Base-by-base conservation (phyloP, 2,888 invertebrate species). In the Listrodromus nycthemerus region DNA sequence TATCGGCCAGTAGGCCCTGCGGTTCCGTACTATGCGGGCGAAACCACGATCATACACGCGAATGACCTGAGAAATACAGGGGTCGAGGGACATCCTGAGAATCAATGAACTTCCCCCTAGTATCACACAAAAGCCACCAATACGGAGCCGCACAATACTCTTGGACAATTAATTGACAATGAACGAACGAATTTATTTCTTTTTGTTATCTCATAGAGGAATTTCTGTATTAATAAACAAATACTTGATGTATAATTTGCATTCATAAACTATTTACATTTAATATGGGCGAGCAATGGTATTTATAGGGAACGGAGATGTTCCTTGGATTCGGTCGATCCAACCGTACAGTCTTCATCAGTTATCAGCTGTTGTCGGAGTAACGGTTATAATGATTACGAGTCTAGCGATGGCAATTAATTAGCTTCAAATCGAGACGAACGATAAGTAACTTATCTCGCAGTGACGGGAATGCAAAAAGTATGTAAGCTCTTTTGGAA, bases 401-500 rank as follows among this genome's bases (percentile, higher is more conserved):
- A 55, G 37, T 13, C n/a, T 16, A 4, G 41, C 48, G 63, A 48
- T 48, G 63, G 45, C 50, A 74, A 83, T 83, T 74, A 50, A 80
- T 80, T 80, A 77, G 69, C 67, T 52, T 76, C 8, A 67, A 80
- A 80, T 83, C 61, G 71, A 37, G 67, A 67, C 50, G 30, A 67
- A 71, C 66, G 48, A 45, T 77, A 67, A 76, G 67, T 75, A 70
- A 70, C 63, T 67, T 69, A 80, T 76, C 73, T 74, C 50, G 63
- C 65, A 61, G 67, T 74, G 30, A 76, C 77, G 63, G 63, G 67
- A 63, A 74, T 77, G 69, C 76, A 74, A 80, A 77, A 80, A 80
- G 76, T 77, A 69, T 52, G 77, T 50, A 81, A 80, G 83, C 77
- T 74, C 41, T 77, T 80, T 77, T 63, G 65, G 52, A 80, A 77